Conservation (phyloP, 2,888 invertebrate genomes). For the Diarsia brunnea region DNA sequence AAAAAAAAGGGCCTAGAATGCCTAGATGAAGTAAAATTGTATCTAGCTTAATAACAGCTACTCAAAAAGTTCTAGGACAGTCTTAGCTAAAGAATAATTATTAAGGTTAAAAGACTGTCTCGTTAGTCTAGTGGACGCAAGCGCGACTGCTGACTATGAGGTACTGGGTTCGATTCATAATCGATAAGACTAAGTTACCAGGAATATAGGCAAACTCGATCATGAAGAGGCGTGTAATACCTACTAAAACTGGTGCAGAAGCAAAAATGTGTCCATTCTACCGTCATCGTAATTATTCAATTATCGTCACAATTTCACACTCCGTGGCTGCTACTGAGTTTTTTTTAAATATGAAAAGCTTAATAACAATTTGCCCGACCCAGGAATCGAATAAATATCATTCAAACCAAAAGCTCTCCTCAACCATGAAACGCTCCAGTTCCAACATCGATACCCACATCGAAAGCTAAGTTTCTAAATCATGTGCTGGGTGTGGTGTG, state of each 20-base stretch:
- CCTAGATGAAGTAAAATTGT: not conserved
- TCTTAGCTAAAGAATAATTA: too few relatives aligned
- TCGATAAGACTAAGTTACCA: too few relatives aligned
- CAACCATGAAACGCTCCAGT: not conserved
- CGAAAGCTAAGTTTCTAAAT: constrained; percentile 51
- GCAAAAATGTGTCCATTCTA: not conserved
- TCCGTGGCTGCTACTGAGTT: too few relatives aligned
- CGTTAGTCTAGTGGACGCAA: too few relatives aligned
- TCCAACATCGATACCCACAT: constrained; percentile 13
- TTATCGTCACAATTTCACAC: too few relatives aligned
- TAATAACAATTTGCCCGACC: too few relatives aligned
- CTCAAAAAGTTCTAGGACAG: not conserved
- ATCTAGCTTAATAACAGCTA: not conserved
- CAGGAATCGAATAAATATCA: not conserved
- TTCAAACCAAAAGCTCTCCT: not conserved
- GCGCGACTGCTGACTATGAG: too few relatives aligned
- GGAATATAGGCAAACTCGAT: not conserved
- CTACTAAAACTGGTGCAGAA: not conserved
- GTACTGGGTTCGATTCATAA: too few relatives aligned
- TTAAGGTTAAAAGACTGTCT: not conserved
- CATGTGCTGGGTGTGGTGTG: constrained; percentile 54
- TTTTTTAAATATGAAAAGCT: too few relatives aligned
- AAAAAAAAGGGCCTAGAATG: too few relatives aligned
- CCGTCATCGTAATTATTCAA: too few relatives aligned
- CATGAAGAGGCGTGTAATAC: not conserved